These are phyloP conservation scores for Lepidurus arcticus DNA, from an alignment of 1,140 invertebrate genomes.

Conservation along the genomic window DNA sequence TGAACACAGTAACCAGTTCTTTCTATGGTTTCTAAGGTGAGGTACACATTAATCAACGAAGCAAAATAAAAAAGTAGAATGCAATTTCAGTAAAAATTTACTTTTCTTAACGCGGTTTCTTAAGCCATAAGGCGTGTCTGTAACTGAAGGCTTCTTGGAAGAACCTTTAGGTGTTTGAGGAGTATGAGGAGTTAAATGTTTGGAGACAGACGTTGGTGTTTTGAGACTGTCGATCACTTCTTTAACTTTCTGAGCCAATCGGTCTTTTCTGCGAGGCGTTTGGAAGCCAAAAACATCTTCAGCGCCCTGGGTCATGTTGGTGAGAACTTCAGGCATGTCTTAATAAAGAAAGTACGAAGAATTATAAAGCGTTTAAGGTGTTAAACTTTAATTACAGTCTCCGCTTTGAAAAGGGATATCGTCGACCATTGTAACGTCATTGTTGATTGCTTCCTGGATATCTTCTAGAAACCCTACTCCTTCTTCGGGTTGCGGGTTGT, in stretches of 20 bases:
- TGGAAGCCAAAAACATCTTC: background rate
- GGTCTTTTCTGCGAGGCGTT: background rate
- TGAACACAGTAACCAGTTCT: no score
- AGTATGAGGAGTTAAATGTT: background rate
- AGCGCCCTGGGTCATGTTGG: background rate
- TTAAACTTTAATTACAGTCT: background rate
- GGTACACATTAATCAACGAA: background rate
- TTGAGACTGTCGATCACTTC: background rate
- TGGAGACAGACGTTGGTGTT: background rate
- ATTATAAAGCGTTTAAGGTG: background rate
- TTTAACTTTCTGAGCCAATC: background rate
- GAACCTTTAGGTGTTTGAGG: background rate
- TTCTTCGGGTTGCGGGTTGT: background rate
- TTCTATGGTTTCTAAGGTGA: no score
- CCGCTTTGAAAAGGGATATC: background rate
- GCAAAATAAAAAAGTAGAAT: background rate
- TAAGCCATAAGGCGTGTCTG: background rate
- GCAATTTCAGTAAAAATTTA: background rate
- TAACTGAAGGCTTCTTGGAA: background rate
- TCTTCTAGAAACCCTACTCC: background rate
- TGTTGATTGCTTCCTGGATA: background rate
- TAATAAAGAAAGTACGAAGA: background rate
- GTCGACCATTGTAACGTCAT: background rate
- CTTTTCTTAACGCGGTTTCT: background rate
- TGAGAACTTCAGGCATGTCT: constrained; percentile 5